Percentiles rank a stretch among this genome's conserved stretches.
These are phyloP conservation scores for Syrphus vitripennis DNA, from an alignment of 2,888 invertebrate species.

Conservation along the genomic window DNA sequence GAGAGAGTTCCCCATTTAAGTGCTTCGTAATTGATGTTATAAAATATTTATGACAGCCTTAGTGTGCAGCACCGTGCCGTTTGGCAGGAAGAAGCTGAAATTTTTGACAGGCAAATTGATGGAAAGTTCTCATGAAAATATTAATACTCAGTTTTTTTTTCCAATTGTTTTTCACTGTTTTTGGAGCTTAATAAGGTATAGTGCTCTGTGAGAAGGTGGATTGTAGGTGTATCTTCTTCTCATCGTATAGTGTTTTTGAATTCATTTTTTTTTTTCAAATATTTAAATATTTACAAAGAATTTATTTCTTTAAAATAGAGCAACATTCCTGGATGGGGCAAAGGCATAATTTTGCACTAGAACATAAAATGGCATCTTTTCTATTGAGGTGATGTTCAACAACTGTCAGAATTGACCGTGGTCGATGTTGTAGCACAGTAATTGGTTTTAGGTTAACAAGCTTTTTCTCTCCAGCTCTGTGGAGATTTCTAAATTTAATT, in stretches of 20 bases:
- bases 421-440: too few relatives aligned
- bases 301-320: too few relatives aligned
- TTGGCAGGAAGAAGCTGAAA: conserved; percentile 48
- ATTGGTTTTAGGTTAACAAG: too few relatives aligned
- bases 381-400: too few relatives aligned
- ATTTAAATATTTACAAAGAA: too few relatives aligned
- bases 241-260: background rate
- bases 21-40: conserved; percentile 81
- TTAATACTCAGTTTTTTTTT: conserved; percentile 22
- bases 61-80: conserved; percentile 21
- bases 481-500: too few relatives aligned
- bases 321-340: too few relatives aligned
- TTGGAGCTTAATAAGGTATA: background rate
- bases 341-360: too few relatives aligned
- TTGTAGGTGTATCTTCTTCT: background rate
- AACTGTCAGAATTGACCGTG: too few relatives aligned
- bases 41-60: conserved; percentile 80
- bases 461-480: too few relatives aligned
- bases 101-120: conserved; percentile 68
- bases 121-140: conserved; percentile 53
- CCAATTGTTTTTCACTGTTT: background rate
- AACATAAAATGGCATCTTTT: too few relatives aligned
- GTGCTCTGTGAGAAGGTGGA: background rate
- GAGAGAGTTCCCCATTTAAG: conserved; percentile 74
- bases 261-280: background rate